Base-by-base conservation (phyloP, 1,140 invertebrate species). In the Trichonephila clavata region DNA sequence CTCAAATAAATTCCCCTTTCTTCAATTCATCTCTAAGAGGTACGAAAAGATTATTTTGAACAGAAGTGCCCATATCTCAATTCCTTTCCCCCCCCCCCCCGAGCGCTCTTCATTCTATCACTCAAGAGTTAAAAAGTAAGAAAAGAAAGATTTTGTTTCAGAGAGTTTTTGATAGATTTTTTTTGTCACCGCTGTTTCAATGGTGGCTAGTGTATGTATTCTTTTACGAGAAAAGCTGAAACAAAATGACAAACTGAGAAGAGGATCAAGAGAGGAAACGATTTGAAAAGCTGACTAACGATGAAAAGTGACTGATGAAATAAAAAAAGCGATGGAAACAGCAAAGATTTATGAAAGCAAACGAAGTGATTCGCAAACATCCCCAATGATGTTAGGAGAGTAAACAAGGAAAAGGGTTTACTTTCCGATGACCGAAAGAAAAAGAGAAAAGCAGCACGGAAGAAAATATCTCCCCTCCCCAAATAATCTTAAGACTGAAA, bases 321-420 rank as follows among this genome's bases (percentile, higher is more conserved):
- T 77, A 39, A 77, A 77, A 39, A 32, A 77, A 77, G 14, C 71
- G 71, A 77, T 77, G 71, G 32, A 32, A 84, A 81, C 32, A 50
- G 32, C 77, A 39, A 84, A 50, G 81, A 84, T 84, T 84, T 84
- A 50, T 84, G 57, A 84, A 84, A 84, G 81, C 43, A 84, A 84
- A 84, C 81, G n/a, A 21, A 84, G 81, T 84, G 81, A 84, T 84
- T 84, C 81, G 27, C 71, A 39, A 32, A 77, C 71, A 77, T 77
- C 71, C 27, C 71, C 71, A 59, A 84, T 84, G 43, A 84, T 59
- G 57, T 84, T 59, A 84, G 81, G 27, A 84, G 81, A 59, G 81
- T 27, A 59, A 84, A 84, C 81, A 59, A 16, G 24, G n/a, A 59
- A 59, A 57, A 59, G 14, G 57, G 43, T 84, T 84, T 84, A 24